Evolutionary conservation across 2,888 invertebrate genomes (phyloP), one percentile per base, ranked within the genome.

Genomic region (Hyposoter dolosus): DNA sequence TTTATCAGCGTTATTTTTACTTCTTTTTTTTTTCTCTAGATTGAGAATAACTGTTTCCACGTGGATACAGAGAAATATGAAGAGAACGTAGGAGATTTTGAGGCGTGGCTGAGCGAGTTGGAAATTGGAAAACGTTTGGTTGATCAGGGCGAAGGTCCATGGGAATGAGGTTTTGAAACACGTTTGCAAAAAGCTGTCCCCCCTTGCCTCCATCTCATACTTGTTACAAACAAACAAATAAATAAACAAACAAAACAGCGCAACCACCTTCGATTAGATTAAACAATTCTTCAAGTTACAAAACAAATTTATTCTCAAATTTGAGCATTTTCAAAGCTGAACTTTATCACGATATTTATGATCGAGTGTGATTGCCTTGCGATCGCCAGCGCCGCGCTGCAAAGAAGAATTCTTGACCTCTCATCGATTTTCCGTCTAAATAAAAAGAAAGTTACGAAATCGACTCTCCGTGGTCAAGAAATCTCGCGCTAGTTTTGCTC

Each of bases 401-500:
- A 90, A 15, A 87, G 89, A 76, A 92, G 91, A 91, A 90, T 91
- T 82, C 91, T 92, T 90, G 92, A 92, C 91, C 86, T 88, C 85
- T 50, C 50, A 17, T 40, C 69, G 75, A 45, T 77, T 32, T 50
- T 56, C 65, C 43, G 23, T 53, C 10, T 28, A 43, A 40, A 17
- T 43, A 23, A 40, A 53, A 63, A 28, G 10, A 66, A 28, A 12
- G 43, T n/a, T 17, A 40, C 23, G 66, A 78, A 10, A 35, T 75
- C 69, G 40, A 28, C 5, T 35, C 65, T 71, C 19, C 28, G 23
- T 40, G 71, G 90, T 92, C 94, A 91, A 94, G 90, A 90, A 93
- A 90, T 91, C 93, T 93, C 92, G 92, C 93, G 93, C 93, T 83
- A 91, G 85, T 87, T 88, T 88, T 89, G 89, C 89, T 84, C 90